phyloP scores from a whole-genome alignment of 2,888 invertebrate genomes.

The Tiphia femorata region DNA sequence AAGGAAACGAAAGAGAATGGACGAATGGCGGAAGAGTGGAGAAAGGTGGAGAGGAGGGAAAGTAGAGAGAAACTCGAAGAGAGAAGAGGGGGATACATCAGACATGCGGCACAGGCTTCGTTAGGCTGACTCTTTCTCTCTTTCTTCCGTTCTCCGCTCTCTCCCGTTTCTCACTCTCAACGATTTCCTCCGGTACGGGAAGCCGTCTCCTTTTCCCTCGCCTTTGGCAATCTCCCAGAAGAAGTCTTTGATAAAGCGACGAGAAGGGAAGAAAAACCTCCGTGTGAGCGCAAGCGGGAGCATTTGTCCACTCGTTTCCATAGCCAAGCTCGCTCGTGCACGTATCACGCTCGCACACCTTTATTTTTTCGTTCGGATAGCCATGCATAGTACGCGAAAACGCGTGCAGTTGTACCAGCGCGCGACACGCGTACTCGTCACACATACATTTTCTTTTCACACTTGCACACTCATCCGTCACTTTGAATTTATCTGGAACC shows the following conservation, averaged over 20 bases:
- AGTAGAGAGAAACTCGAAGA: slow-evolving; percentile 9
- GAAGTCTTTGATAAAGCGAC: slow-evolving; percentile 48
- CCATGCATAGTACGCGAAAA: too few species aligned
- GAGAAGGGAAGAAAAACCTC: slow-evolving; percentile 19
- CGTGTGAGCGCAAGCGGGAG: slow-evolving; percentile 6
- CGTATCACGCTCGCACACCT: slow-evolving; percentile 8
- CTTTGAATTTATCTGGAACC: too few species aligned
- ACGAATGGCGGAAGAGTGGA: not conserved
- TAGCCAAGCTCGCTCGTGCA: slow-evolving; percentile 1
- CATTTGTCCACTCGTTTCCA: not conserved
- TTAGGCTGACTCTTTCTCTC: slow-evolving; percentile 32
- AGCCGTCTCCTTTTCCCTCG: slow-evolving; percentile 23
- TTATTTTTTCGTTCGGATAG: too few species aligned
- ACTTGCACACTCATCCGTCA: too few species aligned
- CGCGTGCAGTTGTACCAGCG: slow-evolving; percentile 39
- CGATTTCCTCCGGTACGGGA: slow-evolving; percentile 12
- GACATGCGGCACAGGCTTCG: slow-evolving; percentile 45
- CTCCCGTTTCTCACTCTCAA: slow-evolving; percentile 21
- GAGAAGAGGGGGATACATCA: slow-evolving; percentile 31
- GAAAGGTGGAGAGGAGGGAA: slow-evolving; percentile 1
- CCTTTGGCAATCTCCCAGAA: slow-evolving; percentile 44
- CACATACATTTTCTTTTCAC: too few species aligned
- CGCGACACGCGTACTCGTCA: too few species aligned
- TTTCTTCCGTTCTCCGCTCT: slow-evolving; percentile 11
- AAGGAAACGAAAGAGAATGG: slow-evolving; percentile 7